Base-by-base conservation (phyloP, 2,797 vertebrate species). In the Molothrus aeneus region DNA sequence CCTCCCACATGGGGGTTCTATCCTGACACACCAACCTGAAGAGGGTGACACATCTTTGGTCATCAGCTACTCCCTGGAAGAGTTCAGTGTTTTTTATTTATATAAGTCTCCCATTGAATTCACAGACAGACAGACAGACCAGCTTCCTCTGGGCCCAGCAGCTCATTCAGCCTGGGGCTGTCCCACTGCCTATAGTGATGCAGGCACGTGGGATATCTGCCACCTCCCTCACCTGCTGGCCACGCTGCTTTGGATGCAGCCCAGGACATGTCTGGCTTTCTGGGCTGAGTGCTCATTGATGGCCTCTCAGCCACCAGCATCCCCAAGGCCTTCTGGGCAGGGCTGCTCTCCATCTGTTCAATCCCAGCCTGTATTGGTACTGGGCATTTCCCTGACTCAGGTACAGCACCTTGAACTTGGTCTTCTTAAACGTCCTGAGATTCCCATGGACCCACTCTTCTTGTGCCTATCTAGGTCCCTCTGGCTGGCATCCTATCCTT, bases 81-180 rank as follows among this genome's bases (percentile, higher is more conserved):
- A 63, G 9, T 31, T 38, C 17, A 20, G 20, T 5, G 4, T 0
- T 16, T n/a, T 75, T 45, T n/a, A 13, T 29, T 8, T 20, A 13
- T 8, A 0, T 7, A 51, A 68, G 13, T 22, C 38, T 7, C 57
- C 40, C 12, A 21, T 9, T 48, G 47, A 34, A 60, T 36, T 51
- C 24, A 59, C 20, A 74, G 38, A 36, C 28, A 17, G 42, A 63
- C 13, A 29, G 28, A 40, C 21, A 40, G 51, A 54, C 7, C 7
- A 21, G 4, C 7, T 75, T 68, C 19, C 13, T 19, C 28, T 14
- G 45, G 15, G 32, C 17, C 10, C 77, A 70, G 59, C 5, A 59
- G 16, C 28, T 24, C 1, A 0, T 9, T 59, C 38, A 59, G 20
- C 8, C 14, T 0, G 0, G 10, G 54, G 21, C 1, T 71, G 7